Conservation (phyloP, 2,888 invertebrate species). For the Pseudococcus viburni region DNA sequence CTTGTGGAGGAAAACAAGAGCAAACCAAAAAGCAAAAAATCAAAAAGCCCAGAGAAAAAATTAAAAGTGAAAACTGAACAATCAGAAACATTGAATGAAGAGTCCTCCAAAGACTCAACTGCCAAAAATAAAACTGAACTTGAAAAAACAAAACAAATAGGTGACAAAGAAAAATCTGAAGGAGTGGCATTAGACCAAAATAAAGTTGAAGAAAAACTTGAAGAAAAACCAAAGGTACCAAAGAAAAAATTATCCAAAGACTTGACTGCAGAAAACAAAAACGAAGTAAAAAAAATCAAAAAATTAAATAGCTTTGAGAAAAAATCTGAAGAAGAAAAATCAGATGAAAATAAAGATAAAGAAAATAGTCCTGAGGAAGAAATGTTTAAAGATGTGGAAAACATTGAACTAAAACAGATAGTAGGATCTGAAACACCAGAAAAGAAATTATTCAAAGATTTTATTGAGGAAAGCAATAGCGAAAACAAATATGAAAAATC, state of each 20-base stretch:
- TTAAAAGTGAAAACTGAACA: conserved; percentile 68
- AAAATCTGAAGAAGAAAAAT: conserved; percentile 61
- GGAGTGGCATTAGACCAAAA: too few relatives aligned
- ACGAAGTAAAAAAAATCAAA: too few relatives aligned
- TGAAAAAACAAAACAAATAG: too few relatives aligned
- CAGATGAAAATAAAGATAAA: not conserved
- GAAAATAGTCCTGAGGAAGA: not conserved
- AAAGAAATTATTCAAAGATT: not conserved
- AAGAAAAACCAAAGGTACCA: too few relatives aligned
- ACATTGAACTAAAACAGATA: too few relatives aligned
- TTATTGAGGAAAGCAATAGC: not conserved
- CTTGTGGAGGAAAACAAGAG: not conserved
- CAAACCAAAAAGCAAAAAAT: conserved; percentile 58
- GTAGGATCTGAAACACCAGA: not conserved
- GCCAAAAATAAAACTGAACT: too few relatives aligned
- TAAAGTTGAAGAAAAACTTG: too few relatives aligned
- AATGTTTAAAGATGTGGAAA: too few relatives aligned
- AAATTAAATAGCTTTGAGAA: not conserved
- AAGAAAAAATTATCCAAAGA: not conserved
- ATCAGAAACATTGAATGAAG: conserved; percentile 68
- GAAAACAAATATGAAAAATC: too few relatives aligned
- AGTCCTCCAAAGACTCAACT: not conserved
- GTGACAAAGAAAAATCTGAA: too few relatives aligned
- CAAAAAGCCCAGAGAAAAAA: conserved; percentile 68
- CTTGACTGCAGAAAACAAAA: not conserved